These are phyloP conservation scores for Sinocyclocheilus maitianheensis DNA, from an alignment of 2,113 vertebrate species.

Conservation along the genomic window DNA sequence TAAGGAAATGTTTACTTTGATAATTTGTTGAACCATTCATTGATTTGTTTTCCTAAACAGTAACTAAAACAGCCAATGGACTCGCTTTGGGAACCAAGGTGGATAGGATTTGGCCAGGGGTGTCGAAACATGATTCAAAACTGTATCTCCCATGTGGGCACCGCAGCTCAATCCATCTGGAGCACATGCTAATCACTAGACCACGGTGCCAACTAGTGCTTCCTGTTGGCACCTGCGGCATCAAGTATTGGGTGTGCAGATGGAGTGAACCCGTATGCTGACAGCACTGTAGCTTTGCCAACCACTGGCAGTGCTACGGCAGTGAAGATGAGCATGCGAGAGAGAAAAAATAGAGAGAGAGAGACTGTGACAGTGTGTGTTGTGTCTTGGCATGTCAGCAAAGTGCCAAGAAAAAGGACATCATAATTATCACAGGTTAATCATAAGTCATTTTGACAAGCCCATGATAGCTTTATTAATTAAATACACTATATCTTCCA, in stretches of 20 bases:
- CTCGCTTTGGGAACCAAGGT: neutral
- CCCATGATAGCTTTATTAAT: constrained; percentile 18
- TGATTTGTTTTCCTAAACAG: neutral
- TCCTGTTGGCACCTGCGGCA: neutral
- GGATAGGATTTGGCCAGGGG: neutral
- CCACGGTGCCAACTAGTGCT: constrained; percentile 27
- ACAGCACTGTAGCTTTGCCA: neutral
- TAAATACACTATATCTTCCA: constrained; percentile 26
- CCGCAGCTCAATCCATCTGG: constrained; percentile 11
- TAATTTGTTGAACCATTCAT: neutral
- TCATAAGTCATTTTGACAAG: constrained; percentile 19
- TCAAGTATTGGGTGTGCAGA: neutral
- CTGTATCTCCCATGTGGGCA: constrained; percentile 4
- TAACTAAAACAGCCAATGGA: neutral
- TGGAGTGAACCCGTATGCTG: constrained; percentile 3
- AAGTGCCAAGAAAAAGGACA: constrained; percentile 24
- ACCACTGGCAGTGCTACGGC: neutral
- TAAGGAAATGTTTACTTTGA: neutral
- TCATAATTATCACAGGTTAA: constrained; percentile 33
- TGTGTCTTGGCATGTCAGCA: constrained; percentile 14
- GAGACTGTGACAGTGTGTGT: constrained; percentile 2
- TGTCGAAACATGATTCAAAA: neutral
- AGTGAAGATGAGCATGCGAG: neutral
- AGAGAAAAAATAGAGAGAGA: neutral
- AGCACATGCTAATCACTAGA: constrained; percentile 35